A percentile compares a stretch with the other conserved stretches of the same genome.
These are phyloP conservation scores for Odontomyia ornata DNA, from an alignment of 2,888 invertebrate genomes.

Conservation along the genomic window DNA sequence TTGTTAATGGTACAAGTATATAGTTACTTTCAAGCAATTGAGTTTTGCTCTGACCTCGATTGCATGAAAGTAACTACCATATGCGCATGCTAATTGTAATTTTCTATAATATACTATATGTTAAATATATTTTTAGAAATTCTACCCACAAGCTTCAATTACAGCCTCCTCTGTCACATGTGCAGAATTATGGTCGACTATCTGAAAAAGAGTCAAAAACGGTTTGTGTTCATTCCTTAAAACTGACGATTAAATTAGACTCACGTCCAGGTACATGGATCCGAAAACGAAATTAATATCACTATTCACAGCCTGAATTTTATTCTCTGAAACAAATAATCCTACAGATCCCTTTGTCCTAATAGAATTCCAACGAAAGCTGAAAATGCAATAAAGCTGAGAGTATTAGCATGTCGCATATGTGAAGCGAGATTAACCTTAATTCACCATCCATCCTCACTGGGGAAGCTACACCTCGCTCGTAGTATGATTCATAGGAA, in stretches of 20 bases:
- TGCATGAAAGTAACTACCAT: too few species aligned
- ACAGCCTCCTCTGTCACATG: conserved; percentile 14
- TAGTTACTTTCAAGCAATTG: too few species aligned
- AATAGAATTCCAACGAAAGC: conserved; percentile 27
- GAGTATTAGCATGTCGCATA: too few species aligned
- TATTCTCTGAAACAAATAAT: background rate
- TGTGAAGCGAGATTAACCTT: background rate
- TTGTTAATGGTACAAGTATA: too few species aligned
- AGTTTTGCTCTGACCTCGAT: too few species aligned
- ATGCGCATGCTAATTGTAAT: too few species aligned
- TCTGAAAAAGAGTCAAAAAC: background rate
- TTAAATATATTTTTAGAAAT: background rate
- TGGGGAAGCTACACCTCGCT: conserved; percentile 1
- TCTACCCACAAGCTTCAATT: conserved; percentile 5
- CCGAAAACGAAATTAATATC: conserved; percentile 16
- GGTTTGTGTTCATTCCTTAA: background rate
- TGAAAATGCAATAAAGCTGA: background rate
- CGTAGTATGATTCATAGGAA: conserved; percentile 24
- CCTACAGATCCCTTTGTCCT: background rate
- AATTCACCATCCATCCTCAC: conserved; percentile 30
- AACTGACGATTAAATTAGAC: background rate
- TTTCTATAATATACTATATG: too few species aligned
- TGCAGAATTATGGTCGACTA: conserved; percentile 24
- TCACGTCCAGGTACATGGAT: background rate
- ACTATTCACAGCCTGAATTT: background rate